Evolutionary conservation across 2,888 invertebrate genomes (phyloP).

Genomic region (Lordiphosa andalusiaca): DNA sequence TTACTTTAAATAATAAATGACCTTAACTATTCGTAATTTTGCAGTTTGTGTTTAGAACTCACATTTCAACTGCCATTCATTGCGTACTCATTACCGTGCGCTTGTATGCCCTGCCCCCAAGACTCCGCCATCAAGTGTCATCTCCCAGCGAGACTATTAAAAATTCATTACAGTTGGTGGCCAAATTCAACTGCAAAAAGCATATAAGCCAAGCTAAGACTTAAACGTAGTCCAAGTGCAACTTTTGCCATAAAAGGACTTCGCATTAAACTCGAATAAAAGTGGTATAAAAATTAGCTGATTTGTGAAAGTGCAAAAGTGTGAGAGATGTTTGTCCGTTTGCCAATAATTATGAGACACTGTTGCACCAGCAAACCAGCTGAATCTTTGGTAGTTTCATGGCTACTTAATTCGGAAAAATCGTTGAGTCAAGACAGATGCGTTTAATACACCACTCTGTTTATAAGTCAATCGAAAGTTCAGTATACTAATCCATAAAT

Average conservation of each 20-base stretch:
- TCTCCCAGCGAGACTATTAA: conserved; percentile 48
- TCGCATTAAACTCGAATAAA: conserved; percentile 25
- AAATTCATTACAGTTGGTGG: conserved; percentile 61
- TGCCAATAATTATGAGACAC: no score
- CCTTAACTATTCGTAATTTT: conserved; percentile 28
- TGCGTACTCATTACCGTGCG: conserved; percentile 42
- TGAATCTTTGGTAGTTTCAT: no score
- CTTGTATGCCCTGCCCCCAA: conserved; percentile 30
- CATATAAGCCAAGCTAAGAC: conserved; percentile 6
- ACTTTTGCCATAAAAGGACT: conserved; percentile 30
- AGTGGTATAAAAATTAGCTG: conserved; percentile 10
- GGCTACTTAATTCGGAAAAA: no score
- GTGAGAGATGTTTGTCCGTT: neutral
- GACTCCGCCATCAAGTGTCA: neutral
- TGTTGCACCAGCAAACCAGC: no score
- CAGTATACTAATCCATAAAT: no score
- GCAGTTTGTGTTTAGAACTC: conserved; percentile 29
- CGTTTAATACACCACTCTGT: no score
- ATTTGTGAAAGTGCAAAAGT: conserved; percentile 13
- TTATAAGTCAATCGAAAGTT: no score
- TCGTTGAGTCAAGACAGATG: no score
- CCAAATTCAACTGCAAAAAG: conserved; percentile 1
- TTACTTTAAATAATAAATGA: conserved; percentile 55
- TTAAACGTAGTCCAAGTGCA: conserved; percentile 1
- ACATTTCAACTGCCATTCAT: conserved; percentile 42